Evolutionary conservation across 2,113 vertebrate genomes (phyloP), one percentile per base, ranked within the genome.

Genomic region (Ursus arctos): DNA sequence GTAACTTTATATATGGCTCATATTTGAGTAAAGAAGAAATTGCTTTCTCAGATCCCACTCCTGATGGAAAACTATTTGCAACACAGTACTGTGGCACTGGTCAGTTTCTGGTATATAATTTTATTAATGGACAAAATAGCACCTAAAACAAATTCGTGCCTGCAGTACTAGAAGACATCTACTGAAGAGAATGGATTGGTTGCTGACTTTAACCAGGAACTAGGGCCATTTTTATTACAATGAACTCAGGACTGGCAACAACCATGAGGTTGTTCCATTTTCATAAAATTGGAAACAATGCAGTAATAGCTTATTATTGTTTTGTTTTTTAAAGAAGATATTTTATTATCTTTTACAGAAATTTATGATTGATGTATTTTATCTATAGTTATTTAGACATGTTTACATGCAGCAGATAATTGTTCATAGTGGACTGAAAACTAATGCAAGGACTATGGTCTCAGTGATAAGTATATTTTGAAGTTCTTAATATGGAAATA

Each of bases 81-180:
- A 99, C 99, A 0, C 99, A 99, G 93, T 99, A 99, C 98, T 99
- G 99, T 98, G 99, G 99, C 98, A 99, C 99, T 21, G 99, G 99
- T 89, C 99, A 99, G 98, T 99, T 99, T 99, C 99, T 99, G 98
- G 99, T 99, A 43, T 99, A 99, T 98, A 99, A 99, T 98, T 99
- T 99, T 99, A 99, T 99, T 98, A 99, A 99, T 5, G 99, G 99
- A 93, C 99, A 99, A 87, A 98, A 99, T 93, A 97, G 98, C 97
- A 97, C 98, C 92, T 99, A 97, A 95, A 88, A 81, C 69, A 87
- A 47, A 88, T 82, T 95, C 40, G 88, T 95, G 95, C 93, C 87
- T 93, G 33, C 71, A 96, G 85, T 92, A 85, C 59, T 80, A 67
- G 97, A 98, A 97, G 97, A 97, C 96, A 97, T 91, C 98, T 97